A percentile compares a stretch with the other conserved stretches of the same genome.
Evolutionary conservation across 1,140 invertebrate genomes (phyloP).

Genomic region (Contarinia nasturtii): DNA sequence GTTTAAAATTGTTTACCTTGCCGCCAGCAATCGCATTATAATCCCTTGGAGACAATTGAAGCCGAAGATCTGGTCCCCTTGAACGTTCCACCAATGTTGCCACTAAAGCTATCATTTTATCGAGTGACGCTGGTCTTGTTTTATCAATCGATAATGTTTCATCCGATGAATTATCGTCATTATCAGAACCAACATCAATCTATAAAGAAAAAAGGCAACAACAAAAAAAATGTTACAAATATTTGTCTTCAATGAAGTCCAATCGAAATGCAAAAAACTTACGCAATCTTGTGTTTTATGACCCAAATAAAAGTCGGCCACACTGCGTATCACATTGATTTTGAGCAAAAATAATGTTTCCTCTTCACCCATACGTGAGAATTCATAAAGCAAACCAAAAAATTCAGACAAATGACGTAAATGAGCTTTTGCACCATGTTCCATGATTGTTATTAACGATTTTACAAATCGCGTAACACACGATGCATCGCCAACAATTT

Average conservation of each 20-base stretch:
- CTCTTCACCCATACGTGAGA: constrained; percentile 86
- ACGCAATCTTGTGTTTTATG: constrained; percentile 33
- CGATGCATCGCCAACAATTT: constrained; percentile 59
- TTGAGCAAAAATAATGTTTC: constrained; percentile 73
- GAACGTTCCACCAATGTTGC: constrained; percentile 76
- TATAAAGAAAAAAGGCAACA: constrained; percentile 4
- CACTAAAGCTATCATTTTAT: constrained; percentile 87
- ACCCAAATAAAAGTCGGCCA: constrained; percentile 81
- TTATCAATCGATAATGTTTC: constrained; percentile 36
- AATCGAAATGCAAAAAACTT: constrained; percentile 7
- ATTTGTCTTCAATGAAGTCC: background rate
- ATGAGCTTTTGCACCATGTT: constrained; percentile 70
- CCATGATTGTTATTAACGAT: constrained; percentile 74
- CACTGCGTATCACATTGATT: constrained; percentile 69
- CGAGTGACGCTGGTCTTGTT: constrained; percentile 71
- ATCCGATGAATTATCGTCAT: constrained; percentile 48
- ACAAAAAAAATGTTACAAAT: too few relatives aligned
- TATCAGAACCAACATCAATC: constrained; percentile 49
- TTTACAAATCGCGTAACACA: constrained; percentile 84
- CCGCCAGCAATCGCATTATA: constrained; percentile 66
- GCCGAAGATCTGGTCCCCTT: constrained; percentile 47
- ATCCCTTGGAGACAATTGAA: constrained; percentile 61
- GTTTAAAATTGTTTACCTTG: constrained; percentile 33
- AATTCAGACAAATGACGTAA: constrained; percentile 79
- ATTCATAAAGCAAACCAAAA: constrained; percentile 79